Conservation (phyloP, 2,888 invertebrate species). For the Julus scanicus region DNA sequence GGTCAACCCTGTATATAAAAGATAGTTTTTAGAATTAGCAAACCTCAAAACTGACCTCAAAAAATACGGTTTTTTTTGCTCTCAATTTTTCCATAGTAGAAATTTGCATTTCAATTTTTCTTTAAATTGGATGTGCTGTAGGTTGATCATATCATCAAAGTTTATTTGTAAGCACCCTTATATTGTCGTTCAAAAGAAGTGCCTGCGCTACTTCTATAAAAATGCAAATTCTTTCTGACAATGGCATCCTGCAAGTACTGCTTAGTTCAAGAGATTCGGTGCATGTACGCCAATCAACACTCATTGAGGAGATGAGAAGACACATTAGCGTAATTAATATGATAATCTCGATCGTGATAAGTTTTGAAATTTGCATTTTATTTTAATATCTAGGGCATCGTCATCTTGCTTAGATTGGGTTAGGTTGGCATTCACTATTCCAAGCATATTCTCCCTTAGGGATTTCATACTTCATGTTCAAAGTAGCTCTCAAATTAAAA, state of each 20-base stretch:
- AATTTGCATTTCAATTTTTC: too few relatives aligned
- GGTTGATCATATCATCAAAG: neutral
- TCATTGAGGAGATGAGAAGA: neutral
- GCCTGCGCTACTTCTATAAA: neutral
- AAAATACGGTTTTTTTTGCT: too few relatives aligned
- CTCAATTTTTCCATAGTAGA: too few relatives aligned
- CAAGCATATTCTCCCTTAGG: neutral
- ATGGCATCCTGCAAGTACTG: neutral
- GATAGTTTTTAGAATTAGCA: too few relatives aligned
- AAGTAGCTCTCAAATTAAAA: neutral
- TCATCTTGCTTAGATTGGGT: neutral
- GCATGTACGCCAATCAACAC: constrained; percentile 6
- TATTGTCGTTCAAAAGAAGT: neutral
- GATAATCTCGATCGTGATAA: constrained; percentile 27
- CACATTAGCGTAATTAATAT: constrained; percentile 22
- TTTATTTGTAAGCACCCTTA: neutral
- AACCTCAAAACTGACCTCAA: too few relatives aligned
- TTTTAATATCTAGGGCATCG: neutral
- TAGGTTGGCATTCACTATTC: neutral
- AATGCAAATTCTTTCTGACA: neutral
- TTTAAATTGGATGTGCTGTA: too few relatives aligned
- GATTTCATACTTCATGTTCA: neutral
- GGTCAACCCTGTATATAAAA: too few relatives aligned
- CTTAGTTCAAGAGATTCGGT: neutral
- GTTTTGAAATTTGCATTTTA: constrained; percentile 16